Conservation (phyloP, 2,797 vertebrate species). For the Peromyscus nudipes region DNA sequence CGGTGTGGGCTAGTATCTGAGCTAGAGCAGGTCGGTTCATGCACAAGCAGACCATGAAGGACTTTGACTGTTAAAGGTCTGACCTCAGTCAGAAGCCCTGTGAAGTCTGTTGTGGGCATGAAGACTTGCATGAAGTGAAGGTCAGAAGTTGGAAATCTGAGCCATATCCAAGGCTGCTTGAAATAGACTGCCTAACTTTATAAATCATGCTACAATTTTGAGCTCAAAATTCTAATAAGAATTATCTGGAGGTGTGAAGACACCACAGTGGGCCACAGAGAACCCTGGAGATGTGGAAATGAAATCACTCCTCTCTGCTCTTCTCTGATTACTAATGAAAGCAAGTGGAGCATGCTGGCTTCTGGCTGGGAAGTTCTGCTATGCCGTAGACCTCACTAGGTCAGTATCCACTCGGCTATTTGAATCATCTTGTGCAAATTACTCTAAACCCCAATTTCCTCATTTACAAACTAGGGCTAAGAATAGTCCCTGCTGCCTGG, state of each 20-base stretch:
- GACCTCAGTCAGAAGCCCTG: not conserved
- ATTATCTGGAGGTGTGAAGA: slow-evolving; percentile 40
- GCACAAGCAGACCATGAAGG: not conserved
- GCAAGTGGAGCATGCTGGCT: not conserved
- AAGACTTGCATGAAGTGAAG: not conserved
- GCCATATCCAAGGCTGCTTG: not conserved
- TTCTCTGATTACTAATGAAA: not conserved
- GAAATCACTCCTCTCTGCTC: not conserved
- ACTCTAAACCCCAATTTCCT: slow-evolving; percentile 42
- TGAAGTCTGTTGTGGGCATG: not conserved
- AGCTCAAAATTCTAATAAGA: slow-evolving; percentile 27
- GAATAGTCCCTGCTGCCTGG: not conserved
- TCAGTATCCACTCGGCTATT: not conserved
- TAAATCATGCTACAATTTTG: not conserved
- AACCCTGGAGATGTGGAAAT: slow-evolving; percentile 7
- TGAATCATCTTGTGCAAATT: slow-evolving; percentile 5
- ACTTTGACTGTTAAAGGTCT: not conserved
- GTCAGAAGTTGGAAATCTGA: not conserved
- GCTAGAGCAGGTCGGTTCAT: not conserved
- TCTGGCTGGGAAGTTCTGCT: not conserved
- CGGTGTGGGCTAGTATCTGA: no score
- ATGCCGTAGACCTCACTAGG: not conserved
- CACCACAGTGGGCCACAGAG: not conserved
- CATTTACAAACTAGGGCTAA: not conserved
- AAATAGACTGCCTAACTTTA: not conserved